A percentile compares a stretch with the other conserved stretches of the same genome.
phyloP scores from a whole-genome alignment of 2,797 vertebrate species.

The Galago senegalensis region DNA sequence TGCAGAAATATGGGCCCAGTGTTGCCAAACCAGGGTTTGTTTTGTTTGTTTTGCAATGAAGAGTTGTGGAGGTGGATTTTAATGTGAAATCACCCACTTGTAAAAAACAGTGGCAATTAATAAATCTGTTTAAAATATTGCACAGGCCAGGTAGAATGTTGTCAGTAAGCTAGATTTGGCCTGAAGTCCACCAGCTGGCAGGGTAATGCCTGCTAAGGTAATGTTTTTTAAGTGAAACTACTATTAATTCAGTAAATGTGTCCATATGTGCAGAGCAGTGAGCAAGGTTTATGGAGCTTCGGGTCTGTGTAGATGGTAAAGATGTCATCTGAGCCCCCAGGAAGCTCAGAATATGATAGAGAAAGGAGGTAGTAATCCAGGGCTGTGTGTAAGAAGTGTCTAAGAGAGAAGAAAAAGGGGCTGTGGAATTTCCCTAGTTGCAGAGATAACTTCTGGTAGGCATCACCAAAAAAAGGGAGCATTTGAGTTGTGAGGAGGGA shows the following conservation, averaged over 20 bases:
- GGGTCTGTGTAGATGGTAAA: background rate
- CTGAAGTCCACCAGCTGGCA: background rate
- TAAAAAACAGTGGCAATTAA: background rate
- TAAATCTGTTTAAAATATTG: background rate
- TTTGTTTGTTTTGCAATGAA: background rate
- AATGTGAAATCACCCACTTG: background rate
- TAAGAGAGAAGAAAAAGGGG: background rate
- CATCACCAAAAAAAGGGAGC: background rate
- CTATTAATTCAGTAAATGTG: background rate
- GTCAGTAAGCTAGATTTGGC: background rate
- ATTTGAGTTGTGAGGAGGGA: background rate
- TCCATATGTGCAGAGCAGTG: background rate
- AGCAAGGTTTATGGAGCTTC: background rate
- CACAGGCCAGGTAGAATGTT: background rate
- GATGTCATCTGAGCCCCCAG: background rate
- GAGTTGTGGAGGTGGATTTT: background rate
- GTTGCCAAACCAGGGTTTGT: background rate
- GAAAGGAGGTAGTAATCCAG: background rate
- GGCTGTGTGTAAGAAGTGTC: background rate
- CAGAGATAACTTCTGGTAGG: background rate
- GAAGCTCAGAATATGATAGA: too few species aligned
- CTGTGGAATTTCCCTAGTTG: background rate
- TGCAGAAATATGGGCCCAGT: background rate
- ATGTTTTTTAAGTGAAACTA: background rate
- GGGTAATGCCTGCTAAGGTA: background rate